Evolutionary conservation across 2,888 invertebrate genomes (phyloP), one percentile per base, ranked within the genome.

Genomic region (Diachrysia chrysitis): DNA sequence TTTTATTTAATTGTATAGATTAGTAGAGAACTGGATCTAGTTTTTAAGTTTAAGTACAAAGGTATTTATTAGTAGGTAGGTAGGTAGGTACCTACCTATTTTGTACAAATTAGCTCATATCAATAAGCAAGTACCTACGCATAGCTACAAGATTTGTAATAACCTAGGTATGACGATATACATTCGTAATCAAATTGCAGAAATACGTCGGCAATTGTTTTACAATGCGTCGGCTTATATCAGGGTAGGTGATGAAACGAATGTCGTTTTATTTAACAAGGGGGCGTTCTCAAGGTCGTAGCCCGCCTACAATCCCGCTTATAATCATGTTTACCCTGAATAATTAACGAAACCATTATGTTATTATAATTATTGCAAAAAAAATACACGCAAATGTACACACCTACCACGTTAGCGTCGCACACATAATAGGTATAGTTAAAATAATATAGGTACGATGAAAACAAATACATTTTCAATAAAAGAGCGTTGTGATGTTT

Each of bases 211-310:
- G 32, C 51, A 53, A 35, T 37, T 63, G 54, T 63, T 67, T 14
- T 54, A 48, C 6, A 17, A 21, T 68, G 70, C 58, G 62, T 78
- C 62, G 58, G 54, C 65, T 10, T 2, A 9, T 32, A 76, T 29
- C 63, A 72, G 69, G 69, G 73, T 73, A 73, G 63, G 71, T 53
- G 58, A 42, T 3, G 37, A 9, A 21, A 21, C 12, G 54, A 71
- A 67, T 65, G 66, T 64, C 48, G 55, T 42, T 4, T 59, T n/a
- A n/a, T n/a, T 56, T 48, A 54, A 5, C 46, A 68, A 53, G 82
- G 75, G 74, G 76, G 78, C 80, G 80, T 79, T 67, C 29, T 69
- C 78, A 83, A 83, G 79, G 84, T 79, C 79, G 74, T 42, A 54
- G 48, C 69, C 65, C 70, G 66, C 63, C 70, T 66, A 70, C 58